Evolutionary conservation across 1,140 invertebrate species (phyloP).

Genomic region (Nasonia vitripennis): DNA sequence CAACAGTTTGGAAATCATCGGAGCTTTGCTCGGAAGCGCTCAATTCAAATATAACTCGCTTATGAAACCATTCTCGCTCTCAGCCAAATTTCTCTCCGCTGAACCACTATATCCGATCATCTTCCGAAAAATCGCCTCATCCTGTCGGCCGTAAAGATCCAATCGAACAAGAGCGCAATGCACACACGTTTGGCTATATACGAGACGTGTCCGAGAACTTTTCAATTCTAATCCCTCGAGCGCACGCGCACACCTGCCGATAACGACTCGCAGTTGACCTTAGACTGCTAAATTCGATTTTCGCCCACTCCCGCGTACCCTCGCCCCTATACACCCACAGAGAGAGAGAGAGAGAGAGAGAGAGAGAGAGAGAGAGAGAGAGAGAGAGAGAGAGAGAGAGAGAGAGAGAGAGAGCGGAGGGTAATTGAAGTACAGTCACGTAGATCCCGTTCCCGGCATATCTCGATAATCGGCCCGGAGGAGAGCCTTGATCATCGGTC

Average conservation of each 20-base stretch:
- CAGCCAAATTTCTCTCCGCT: background rate
- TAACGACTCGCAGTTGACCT: slow-evolving; percentile 29
- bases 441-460: slow-evolving; percentile 38
- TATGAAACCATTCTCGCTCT: background rate
- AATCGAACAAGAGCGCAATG: background rate
- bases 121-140: background rate
- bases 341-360: too few species aligned
- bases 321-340: background rate
- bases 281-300: slow-evolving; percentile 35
- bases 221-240: slow-evolving; percentile 3
- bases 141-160: background rate
- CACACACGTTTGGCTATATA: background rate
- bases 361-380: too few species aligned
- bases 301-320: background rate
- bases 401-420: background rate
- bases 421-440: slow-evolving; percentile 45
- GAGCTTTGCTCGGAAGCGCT: background rate
- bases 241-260: slow-evolving; percentile 2
- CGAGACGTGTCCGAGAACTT: background rate
- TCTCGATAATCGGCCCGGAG: slow-evolving; percentile 43
- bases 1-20: background rate
- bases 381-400: too few species aligned
- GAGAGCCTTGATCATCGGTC: slow-evolving; percentile 21
- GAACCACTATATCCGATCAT: background rate
- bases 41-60: background rate